Percentiles rank a stretch among this genome's conserved stretches.
Evolutionary conservation across 2,888 invertebrate genomes (phyloP).

Genomic region (Piscicola geometra): DNA sequence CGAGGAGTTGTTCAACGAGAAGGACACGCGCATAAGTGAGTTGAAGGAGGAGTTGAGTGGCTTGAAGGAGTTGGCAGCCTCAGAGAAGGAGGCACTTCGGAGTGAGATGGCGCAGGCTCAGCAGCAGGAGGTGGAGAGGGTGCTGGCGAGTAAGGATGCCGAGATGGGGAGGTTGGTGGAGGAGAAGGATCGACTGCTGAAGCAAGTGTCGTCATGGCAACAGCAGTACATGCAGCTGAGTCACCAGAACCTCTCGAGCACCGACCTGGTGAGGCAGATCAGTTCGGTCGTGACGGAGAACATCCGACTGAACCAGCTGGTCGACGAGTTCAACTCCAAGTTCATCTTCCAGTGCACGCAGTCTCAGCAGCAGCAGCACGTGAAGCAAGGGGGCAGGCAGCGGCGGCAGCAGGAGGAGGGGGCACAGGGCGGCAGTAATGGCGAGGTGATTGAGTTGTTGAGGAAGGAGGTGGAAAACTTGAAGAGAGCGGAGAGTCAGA

Average conservation of each 20-base stretch:
- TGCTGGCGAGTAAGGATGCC: neutral
- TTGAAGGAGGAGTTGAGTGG: constrained; percentile 44
- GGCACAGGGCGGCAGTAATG: neutral
- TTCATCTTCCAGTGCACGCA: constrained; percentile 2
- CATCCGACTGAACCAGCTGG: constrained; percentile 35
- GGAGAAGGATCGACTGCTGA: constrained; percentile 23
- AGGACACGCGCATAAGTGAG: constrained; percentile 43
- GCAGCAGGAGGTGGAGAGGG: neutral
- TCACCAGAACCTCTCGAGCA: constrained; percentile 40
- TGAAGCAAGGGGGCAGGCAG: neutral
- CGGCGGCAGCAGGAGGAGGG: neutral
- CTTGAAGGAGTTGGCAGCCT: constrained; percentile 41
- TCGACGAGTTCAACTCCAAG: constrained; percentile 32
- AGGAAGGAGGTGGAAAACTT: constrained; percentile 21
- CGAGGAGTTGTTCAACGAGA: constrained; percentile 32
- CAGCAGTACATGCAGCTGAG: constrained; percentile 40
- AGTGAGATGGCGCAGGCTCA: neutral
- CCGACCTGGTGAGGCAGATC: constrained; percentile 39
- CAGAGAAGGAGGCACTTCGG: constrained; percentile 16
- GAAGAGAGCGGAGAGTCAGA: constrained; percentile 3
- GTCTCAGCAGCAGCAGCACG: neutral
- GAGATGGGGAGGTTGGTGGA: constrained; percentile 22
- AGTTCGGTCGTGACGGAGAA: constrained; percentile 37
- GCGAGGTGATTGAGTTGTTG: neutral
- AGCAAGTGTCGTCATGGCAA: constrained; percentile 39